phyloP scores from a whole-genome alignment of 2,888 invertebrate species.

The Harmothoe impar region DNA sequence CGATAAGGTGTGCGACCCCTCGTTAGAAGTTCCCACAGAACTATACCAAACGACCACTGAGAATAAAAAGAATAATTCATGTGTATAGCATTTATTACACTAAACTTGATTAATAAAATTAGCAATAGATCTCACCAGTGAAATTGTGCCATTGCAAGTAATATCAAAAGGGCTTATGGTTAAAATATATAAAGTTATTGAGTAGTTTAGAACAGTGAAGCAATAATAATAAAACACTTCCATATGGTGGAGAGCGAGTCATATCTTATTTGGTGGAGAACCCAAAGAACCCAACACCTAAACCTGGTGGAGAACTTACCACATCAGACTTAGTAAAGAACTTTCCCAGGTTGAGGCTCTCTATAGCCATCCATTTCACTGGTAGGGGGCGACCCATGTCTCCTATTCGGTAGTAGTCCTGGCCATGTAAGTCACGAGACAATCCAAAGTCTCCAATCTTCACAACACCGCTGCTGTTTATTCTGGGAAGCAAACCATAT shows the following conservation, averaged over 20 bases:
- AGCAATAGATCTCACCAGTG: too few species aligned
- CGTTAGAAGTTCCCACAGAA: conserved; percentile 58
- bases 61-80: background rate
- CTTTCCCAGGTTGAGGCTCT: conserved; percentile 59
- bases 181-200: too few species aligned
- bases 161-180: too few species aligned
- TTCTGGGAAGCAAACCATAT: conserved; percentile 27
- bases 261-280: background rate
- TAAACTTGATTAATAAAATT: too few species aligned
- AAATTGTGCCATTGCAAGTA: too few species aligned
- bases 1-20: conserved; percentile 53
- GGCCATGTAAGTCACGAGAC: conserved; percentile 60
- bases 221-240: background rate
- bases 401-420: conserved; percentile 52
- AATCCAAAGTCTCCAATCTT: conserved; percentile 63
- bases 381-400: conserved; percentile 59
- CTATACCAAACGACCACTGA: conserved; percentile 62
- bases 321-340: conserved; percentile 59
- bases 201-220: too few species aligned
- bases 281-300: background rate
- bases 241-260: background rate
- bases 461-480: conserved; percentile 48
- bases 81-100: background rate
- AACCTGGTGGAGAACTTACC: conserved; percentile 31
- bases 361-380: conserved; percentile 61